These are phyloP conservation scores for Tenualosa ilisha DNA, from an alignment of 2,797 vertebrate species.

Conservation along the genomic window DNA sequence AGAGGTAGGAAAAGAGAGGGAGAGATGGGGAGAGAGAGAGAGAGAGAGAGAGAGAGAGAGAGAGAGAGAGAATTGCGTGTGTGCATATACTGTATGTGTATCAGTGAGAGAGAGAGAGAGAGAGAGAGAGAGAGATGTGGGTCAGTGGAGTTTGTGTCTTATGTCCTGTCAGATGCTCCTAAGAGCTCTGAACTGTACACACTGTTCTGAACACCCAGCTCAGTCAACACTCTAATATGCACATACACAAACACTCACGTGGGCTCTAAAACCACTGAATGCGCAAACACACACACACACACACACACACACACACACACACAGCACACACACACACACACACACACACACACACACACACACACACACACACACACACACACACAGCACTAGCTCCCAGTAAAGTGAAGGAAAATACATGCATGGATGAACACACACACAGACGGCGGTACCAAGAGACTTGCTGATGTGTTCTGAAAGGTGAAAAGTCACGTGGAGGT, in stretches of 20 bases:
- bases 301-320: too few species aligned
- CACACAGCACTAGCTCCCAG: too few species aligned
- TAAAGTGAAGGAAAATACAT: too few species aligned
- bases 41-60: not conserved
- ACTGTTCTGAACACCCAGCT: not conserved
- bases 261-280: too few species aligned
- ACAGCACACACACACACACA: too few species aligned
- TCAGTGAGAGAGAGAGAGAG: not conserved
- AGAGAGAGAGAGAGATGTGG: not conserved
- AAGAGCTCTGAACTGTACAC: not conserved
- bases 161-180: not conserved
- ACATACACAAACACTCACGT: too few species aligned
- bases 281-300: too few species aligned
- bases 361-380: too few species aligned
- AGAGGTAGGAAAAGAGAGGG: not conserved
- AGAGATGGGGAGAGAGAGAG: too few species aligned
- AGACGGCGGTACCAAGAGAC: not conserved
- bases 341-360: too few species aligned
- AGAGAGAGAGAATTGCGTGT: not conserved
- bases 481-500: not conserved
- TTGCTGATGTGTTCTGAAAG: not conserved
- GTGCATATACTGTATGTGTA: not conserved
- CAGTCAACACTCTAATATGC: not conserved
- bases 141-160: not conserved
- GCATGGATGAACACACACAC: not conserved